Evolutionary conservation across 2,888 invertebrate species (phyloP).

Genomic region (Chymomyza caudatula): DNA sequence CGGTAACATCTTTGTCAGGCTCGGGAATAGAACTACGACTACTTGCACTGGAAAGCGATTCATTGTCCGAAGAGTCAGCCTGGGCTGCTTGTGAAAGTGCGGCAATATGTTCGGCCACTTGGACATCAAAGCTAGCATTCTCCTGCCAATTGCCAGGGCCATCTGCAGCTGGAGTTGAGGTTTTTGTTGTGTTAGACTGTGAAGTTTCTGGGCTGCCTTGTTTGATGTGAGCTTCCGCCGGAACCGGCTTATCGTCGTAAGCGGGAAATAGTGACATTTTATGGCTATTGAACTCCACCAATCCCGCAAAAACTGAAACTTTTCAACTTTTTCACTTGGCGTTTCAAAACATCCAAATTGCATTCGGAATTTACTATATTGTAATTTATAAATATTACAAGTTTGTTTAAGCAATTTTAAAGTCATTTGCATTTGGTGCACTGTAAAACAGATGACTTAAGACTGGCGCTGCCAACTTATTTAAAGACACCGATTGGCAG

Average conservation of each 20-base stretch:
- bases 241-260: conserved; percentile 12
- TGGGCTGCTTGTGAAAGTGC: background rate
- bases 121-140: background rate
- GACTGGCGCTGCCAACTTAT: background rate
- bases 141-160: background rate
- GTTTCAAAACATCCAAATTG: too few relatives aligned
- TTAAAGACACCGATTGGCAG: background rate
- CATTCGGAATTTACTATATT: too few relatives aligned
- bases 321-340: too few relatives aligned
- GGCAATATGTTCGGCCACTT: background rate
- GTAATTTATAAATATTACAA: too few relatives aligned
- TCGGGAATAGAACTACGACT: background rate
- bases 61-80: background rate
- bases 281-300: background rate
- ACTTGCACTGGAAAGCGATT: background rate
- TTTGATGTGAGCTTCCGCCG: background rate
- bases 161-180: background rate
- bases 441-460: background rate
- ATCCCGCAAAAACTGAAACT: background rate
- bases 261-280: conserved; percentile 49
- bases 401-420: too few relatives aligned
- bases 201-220: background rate
- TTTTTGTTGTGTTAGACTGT: background rate
- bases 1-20: background rate
- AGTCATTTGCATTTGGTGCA: background rate